Conservation (phyloP, 2,888 invertebrate genomes). For the Metacarcinus magister region DNA sequence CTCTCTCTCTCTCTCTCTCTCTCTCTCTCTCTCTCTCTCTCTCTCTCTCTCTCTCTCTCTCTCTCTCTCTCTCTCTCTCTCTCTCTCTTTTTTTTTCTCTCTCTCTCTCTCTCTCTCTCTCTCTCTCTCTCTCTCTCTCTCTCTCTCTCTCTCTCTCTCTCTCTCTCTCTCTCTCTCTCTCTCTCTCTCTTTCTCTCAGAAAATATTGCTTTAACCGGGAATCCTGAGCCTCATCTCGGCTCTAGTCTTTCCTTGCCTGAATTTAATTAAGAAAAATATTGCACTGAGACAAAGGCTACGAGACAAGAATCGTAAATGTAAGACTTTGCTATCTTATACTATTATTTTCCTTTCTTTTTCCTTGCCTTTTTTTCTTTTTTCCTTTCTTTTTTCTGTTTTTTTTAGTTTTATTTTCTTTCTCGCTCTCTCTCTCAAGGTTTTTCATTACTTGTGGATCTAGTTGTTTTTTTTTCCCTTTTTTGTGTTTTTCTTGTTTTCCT, state of each 20-base stretch:
- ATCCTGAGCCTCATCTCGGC: background rate
- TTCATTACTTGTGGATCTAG: background rate
- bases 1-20: background rate
- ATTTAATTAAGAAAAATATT: conserved; percentile 26
- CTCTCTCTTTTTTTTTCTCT: background rate
- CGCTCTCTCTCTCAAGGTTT: background rate
- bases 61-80: background rate
- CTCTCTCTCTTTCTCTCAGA: background rate
- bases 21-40: background rate
- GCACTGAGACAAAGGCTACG: background rate
- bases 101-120: background rate
- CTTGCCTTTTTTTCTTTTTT: background rate
- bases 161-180: too few species aligned
- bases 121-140: too few species aligned
- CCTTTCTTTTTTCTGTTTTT: background rate
- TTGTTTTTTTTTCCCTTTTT: background rate
- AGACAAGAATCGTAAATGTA: background rate
- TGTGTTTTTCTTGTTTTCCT: too few species aligned
- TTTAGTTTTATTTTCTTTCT: background rate
- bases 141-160: too few species aligned
- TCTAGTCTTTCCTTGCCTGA: background rate
- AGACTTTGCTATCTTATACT: background rate
- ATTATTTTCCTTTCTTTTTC: background rate
- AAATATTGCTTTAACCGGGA: background rate
- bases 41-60: background rate